Evolutionary conservation across 2,113 vertebrate species (phyloP), one percentile per base, ranked within the genome.

Genomic region (Corydoras sp.): DNA sequence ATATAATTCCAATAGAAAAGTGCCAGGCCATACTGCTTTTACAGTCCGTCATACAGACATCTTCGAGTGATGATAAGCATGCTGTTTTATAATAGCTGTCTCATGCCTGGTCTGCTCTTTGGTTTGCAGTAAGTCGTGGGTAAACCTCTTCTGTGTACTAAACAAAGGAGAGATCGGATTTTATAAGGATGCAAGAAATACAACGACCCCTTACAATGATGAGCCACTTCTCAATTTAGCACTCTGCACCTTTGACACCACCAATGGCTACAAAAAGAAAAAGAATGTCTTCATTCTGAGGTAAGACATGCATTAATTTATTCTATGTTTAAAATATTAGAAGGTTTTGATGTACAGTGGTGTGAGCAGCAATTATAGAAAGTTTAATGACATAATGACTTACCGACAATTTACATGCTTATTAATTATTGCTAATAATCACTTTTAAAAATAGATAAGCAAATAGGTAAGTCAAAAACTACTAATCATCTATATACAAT

Each of bases 261-360:
- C 94, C 9, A 83, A 91, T 11, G 94, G 94, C 62, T 97, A 97
- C 81, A 93, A 93, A 79, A 97, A 97, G 79, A 93, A 94, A 85
- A 97, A 95, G 80, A 92, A 94, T 1, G 94, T 96, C 84, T 97
- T 97, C 85, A 92, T 95, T 80, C 86, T 97, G 29, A 84, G 92
- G 94, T 96, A 87, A 76, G 84, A 65, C 32, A 10, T 11, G 9
- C 30, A n/a, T 55, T 66, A 43, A 30, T 24, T 24, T 18, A 7
- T 61, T 32, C 18, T 3, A 53, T 24, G 18, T 24, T 24, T 24
- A 24, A 1, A 24, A 24, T 24, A 24, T 24, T 24, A 24, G 18
- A 24, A 24, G 18, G 18, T 24, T 24, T 24, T 24, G 2, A 24
- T 24, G 18, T 24, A 24, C 18, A 24, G 18, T 24, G 18, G 18